These are phyloP conservation scores for Petrocephalus schoutedeni DNA, from an alignment of 2,797 vertebrate species.

Conservation along the genomic window DNA sequence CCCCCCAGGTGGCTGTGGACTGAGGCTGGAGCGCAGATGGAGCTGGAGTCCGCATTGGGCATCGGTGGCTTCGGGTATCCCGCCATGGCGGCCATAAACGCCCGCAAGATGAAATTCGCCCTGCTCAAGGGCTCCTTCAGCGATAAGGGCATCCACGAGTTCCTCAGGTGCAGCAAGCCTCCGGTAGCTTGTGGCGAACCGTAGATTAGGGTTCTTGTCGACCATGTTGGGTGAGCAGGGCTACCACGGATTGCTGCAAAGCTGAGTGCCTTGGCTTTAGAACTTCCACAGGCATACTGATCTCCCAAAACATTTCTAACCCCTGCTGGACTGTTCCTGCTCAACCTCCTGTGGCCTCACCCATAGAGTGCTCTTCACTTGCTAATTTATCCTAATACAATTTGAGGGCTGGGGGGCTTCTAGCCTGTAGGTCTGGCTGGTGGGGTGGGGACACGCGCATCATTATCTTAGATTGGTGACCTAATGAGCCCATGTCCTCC, in stretches of 20 bases:
- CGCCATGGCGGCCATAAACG: conserved; percentile 91
- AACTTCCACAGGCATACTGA: neutral
- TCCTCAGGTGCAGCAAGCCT: conserved; percentile 74
- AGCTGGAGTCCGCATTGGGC: conserved; percentile 80
- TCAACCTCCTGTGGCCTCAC: neutral
- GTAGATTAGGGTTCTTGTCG: neutral
- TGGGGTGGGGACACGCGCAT: neutral
- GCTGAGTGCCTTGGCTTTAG: neutral
- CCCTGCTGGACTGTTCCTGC: neutral
- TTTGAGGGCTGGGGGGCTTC: neutral
- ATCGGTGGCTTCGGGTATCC: conserved; percentile 95
- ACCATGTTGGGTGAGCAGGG: neutral
- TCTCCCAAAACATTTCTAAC: neutral
- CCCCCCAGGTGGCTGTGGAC: conserved; percentile 86
- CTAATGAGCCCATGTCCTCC: neutral
- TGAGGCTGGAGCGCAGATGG: conserved; percentile 83
- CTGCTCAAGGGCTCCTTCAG: conserved; percentile 93
- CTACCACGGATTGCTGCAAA: neutral
- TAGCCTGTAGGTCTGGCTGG: neutral
- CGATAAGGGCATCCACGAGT: conserved; percentile 91
- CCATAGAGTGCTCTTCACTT: neutral
- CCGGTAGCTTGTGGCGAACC: neutral
- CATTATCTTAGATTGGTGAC: neutral
- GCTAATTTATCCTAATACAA: too few species aligned
- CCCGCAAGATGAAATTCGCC: conserved; percentile 94